Conservation (phyloP, 2,888 invertebrate genomes). For the Nycteola revayana region DNA sequence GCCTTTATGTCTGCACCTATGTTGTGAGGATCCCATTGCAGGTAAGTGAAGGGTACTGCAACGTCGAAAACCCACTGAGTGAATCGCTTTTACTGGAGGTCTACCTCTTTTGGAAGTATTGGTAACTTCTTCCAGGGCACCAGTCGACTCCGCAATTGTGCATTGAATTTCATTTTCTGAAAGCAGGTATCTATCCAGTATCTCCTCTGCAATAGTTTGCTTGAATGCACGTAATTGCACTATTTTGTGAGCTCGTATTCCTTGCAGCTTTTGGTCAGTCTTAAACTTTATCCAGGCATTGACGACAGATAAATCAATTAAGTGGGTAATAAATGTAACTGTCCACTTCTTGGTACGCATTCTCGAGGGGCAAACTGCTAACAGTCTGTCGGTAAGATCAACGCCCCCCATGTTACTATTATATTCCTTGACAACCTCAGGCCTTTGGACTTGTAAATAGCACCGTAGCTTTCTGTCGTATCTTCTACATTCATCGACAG, state of each 20-base stretch:
- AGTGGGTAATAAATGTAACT: background rate
- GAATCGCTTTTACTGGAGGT: background rate
- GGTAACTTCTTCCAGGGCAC: background rate
- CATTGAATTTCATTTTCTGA: background rate
- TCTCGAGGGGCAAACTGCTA: slow-evolving; percentile 1
- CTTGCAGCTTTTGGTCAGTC: background rate
- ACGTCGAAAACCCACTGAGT: background rate
- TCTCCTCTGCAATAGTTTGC: background rate
- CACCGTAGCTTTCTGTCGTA: background rate
- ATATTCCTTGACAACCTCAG: background rate
- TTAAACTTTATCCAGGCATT: slow-evolving; percentile 1
- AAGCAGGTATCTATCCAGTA: background rate
- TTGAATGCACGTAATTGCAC: background rate
- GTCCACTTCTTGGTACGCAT: slow-evolving; percentile 1
- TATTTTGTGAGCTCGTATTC: background rate
- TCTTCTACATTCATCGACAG: background rate
- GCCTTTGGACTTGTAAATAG: background rate
- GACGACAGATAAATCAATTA: background rate
- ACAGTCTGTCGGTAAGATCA: background rate
- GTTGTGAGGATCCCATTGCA: background rate
- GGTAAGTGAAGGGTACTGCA: background rate
- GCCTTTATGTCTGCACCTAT: background rate
- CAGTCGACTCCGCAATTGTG: background rate
- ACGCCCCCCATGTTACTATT: slow-evolving; percentile 4
- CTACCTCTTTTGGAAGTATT: background rate